A percentile compares a stretch with the other conserved stretches of the same genome.
Evolutionary conservation across 2,888 invertebrate genomes (phyloP).

Genomic region (Tiliacea citrago): DNA sequence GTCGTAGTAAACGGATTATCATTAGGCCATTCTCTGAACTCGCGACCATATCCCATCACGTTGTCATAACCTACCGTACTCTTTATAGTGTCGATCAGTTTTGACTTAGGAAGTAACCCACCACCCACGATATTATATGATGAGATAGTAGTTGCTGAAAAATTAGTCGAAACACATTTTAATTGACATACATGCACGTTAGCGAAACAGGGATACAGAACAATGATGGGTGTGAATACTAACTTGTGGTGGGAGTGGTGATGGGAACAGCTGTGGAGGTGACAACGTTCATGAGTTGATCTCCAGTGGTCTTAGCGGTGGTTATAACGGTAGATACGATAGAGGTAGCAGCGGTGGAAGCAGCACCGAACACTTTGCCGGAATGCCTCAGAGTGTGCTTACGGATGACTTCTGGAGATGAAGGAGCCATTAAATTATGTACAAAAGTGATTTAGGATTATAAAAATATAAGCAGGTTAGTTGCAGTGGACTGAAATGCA

Average conservation of each 20-base stretch:
- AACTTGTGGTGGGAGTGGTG: constrained; percentile 87
- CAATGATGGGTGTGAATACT: constrained; percentile 74
- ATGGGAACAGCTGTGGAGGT: constrained; percentile 84
- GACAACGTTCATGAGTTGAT: constrained; percentile 82
- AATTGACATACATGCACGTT: constrained; percentile 76
- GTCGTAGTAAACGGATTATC: constrained; percentile 89
- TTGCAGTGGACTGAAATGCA: constrained; percentile 40
- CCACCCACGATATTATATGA: constrained; percentile 87
- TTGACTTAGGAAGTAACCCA: constrained; percentile 87
- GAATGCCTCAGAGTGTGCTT: constrained; percentile 94
- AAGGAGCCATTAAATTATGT: constrained; percentile 51
- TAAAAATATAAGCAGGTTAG: constrained; percentile 42
- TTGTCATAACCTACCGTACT: constrained; percentile 88
- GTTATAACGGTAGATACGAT: constrained; percentile 87
- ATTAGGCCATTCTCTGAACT: constrained; percentile 87
- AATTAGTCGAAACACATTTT: constrained; percentile 81
- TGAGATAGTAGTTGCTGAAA: constrained; percentile 88
- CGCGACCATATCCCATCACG: constrained; percentile 83
- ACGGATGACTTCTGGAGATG: constrained; percentile 90
- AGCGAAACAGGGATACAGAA: constrained; percentile 76
- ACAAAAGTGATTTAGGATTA: constrained; percentile 39
- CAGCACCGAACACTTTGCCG: constrained; percentile 92
- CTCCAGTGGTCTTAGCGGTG: constrained; percentile 83
- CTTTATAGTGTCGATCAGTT: constrained; percentile 88
- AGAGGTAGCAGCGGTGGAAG: constrained; percentile 89